Base-by-base conservation (phyloP, 2,888 invertebrate genomes). In the Drosophila recens region DNA sequence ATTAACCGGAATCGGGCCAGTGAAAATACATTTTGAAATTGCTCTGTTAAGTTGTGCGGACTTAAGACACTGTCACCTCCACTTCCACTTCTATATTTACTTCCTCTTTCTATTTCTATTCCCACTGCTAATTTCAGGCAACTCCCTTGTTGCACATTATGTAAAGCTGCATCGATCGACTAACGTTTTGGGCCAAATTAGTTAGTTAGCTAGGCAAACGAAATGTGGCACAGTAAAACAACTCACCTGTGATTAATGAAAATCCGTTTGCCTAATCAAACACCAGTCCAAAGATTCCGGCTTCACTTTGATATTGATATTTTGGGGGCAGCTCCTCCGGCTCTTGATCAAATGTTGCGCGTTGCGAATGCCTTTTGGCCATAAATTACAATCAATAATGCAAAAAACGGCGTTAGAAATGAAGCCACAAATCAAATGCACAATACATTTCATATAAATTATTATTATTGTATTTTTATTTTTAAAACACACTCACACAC, bases 341-440 rank as follows among this genome's bases (percentile, higher is more conserved):
- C 52, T 57, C 42, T 57, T 42, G 52, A 20, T 51, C 23, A 46
- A 58, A 40, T 58, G 64, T 70, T 40, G 48, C 70, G 43, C 72
- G 65, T 27, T 61, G 69, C 33, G 48, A 54, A 33, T 58, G 57
- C 56, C 45, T 56, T 72, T 64, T 34, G 59, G 58, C 67, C 57
- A 74, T 71, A 69, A 82, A 80, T 65, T 53, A 57, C 66, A 85
- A 83, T 84, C 56, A 82, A 79, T 71, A 68, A 84, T 69, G 81
- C 70, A 74, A 68, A 82, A 71, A 78, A 66, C 53, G 52, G 45
- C 64, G 67, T 72, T 73, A 56, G 59, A 69, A 64, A 51, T 15
- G 57, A 56, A 63, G 65, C 46, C 79, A 74, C 79, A 82, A 79
- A 68, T 74, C 74, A 72, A 63, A 69, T 67, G 58, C 77, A 82